Conservation (phyloP, 2,797 vertebrate genomes). For the Danio kyathit region DNA sequence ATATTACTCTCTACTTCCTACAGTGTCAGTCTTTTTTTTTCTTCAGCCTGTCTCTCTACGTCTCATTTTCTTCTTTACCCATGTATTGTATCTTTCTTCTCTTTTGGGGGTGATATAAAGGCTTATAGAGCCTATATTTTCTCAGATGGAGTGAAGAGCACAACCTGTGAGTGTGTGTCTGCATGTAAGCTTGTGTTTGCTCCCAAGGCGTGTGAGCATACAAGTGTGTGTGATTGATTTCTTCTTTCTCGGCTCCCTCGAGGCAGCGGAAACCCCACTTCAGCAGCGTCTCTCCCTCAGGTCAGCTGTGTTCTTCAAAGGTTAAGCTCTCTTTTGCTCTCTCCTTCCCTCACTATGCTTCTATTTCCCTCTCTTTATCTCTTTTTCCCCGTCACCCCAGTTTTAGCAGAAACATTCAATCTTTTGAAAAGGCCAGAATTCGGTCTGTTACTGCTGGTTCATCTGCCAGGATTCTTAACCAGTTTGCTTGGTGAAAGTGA, state of each 20-base stretch:
- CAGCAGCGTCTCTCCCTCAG: slow-evolving; percentile 51
- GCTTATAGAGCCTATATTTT: slow-evolving; percentile 31
- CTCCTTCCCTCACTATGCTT: slow-evolving; percentile 8
- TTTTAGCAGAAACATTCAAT: background rate
- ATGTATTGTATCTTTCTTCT: slow-evolving; percentile 21
- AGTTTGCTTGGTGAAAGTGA: background rate
- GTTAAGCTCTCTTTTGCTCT: slow-evolving; percentile 54
- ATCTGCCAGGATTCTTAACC: background rate
- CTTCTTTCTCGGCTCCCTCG: slow-evolving; percentile 43
- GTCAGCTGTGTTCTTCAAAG: slow-evolving; percentile 57
- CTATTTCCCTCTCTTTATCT: slow-evolving; percentile 4
- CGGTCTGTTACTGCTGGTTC: background rate
- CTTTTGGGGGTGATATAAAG: slow-evolving; percentile 23
- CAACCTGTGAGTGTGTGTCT: slow-evolving; percentile 39
- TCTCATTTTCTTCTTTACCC: background rate
- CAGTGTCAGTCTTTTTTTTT: background rate
- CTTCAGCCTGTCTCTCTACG: background rate
- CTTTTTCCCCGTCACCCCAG: slow-evolving; percentile 4
- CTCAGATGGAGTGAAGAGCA: slow-evolving; percentile 39
- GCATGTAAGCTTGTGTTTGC: slow-evolving; percentile 45
- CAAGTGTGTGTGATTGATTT: slow-evolving; percentile 58
- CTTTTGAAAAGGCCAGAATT: background rate
- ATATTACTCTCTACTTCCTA: too few relatives aligned
- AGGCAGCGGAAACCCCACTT: slow-evolving; percentile 56
- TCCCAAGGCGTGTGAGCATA: slow-evolving; percentile 30